Conservation (phyloP, 2,888 invertebrate species). For the Cheilosia variabilis region DNA sequence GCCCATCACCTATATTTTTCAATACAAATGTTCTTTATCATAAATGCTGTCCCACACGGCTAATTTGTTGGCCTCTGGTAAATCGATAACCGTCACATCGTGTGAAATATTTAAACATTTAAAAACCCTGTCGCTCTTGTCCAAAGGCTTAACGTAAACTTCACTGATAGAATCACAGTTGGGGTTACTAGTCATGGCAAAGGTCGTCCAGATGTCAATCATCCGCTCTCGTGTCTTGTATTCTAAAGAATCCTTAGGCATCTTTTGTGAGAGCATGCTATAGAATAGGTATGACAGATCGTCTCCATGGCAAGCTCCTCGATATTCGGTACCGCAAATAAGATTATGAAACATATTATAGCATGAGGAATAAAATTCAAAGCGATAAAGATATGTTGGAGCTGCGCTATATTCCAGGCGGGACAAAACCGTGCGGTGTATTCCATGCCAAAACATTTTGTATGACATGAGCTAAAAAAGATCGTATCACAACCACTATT, state of each 20-base stretch:
- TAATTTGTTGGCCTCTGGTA: slow-evolving; percentile 78
- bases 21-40: slow-evolving; percentile 65
- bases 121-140: slow-evolving; percentile 72
- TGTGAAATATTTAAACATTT: slow-evolving; percentile 80
- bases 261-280: slow-evolving; percentile 77
- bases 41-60: slow-evolving; percentile 81
- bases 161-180: slow-evolving; percentile 78
- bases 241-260: slow-evolving; percentile 78
- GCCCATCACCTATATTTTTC: slow-evolving; percentile 28
- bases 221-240: slow-evolving; percentile 81
- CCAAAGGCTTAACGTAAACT: slow-evolving; percentile 77
- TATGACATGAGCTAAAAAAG: slow-evolving; percentile 79
- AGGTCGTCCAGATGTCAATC: slow-evolving; percentile 81
- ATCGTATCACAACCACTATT: not conserved
- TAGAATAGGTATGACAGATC: slow-evolving; percentile 82
- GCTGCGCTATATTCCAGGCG: slow-evolving; percentile 77
- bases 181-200: slow-evolving; percentile 81
- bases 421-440: slow-evolving; percentile 79
- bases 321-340: slow-evolving; percentile 78
- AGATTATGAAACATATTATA: slow-evolving; percentile 81
- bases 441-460: slow-evolving; percentile 81
- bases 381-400: slow-evolving; percentile 82
- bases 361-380: slow-evolving; percentile 81
- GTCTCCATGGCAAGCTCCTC: slow-evolving; percentile 82
- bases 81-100: slow-evolving; percentile 78